phyloP scores from a whole-genome alignment of 2,113 vertebrate species.

The Sisor rabdophorus region DNA sequence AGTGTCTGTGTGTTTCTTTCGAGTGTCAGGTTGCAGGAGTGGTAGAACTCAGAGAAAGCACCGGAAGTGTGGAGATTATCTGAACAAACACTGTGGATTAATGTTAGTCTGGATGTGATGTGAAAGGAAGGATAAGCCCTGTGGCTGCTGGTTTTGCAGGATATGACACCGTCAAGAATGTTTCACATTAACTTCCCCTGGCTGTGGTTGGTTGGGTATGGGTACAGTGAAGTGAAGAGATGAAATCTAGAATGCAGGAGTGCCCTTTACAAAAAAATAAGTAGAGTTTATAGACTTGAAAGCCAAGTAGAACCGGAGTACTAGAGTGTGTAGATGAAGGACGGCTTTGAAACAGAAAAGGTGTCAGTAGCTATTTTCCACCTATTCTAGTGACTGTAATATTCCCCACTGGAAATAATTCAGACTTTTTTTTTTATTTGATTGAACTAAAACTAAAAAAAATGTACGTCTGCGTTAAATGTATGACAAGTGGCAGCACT shows the following conservation, averaged over 20 bases:
- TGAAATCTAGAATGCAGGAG: neutral
- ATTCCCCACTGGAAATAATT: neutral
- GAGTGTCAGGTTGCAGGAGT: conserved; percentile 18
- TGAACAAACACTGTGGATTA: conserved; percentile 59
- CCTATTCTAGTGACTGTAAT: neutral
- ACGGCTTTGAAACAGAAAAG: neutral
- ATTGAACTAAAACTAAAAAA: neutral
- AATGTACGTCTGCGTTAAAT: neutral
- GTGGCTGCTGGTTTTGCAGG: neutral
- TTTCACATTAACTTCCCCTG: neutral
- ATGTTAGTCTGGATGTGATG: conserved; percentile 27
- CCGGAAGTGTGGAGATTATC: conserved; percentile 59
- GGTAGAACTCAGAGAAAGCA: conserved; percentile 58
- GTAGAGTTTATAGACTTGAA: neutral
- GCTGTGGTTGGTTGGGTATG: neutral
- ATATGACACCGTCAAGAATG: neutral
- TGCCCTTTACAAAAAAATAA: neutral
- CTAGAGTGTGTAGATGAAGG: neutral
- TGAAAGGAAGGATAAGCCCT: conserved; percentile 22
- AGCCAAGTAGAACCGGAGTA: neutral
- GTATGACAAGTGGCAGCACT: neutral
- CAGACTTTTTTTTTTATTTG: neutral
- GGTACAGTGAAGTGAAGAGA: neutral
- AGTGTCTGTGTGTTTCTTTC: neutral
- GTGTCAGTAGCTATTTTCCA: neutral